Evolutionary conservation across 2,113 vertebrate species (phyloP), one percentile per base, ranked within the genome.

Genomic region (Cyprinodon tularosa): DNA sequence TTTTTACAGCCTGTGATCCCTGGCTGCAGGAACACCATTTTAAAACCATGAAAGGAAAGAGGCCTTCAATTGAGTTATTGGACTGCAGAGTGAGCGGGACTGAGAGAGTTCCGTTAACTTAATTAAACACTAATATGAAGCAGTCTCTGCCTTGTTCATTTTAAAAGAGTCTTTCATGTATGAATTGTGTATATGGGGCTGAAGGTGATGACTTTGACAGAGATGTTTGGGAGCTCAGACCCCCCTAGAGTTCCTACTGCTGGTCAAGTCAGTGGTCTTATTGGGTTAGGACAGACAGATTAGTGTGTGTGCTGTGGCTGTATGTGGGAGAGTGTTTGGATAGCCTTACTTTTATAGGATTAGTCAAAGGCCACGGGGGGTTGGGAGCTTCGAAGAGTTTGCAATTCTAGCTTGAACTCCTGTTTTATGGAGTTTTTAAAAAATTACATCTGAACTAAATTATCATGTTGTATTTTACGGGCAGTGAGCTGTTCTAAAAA

Each of bases 41-140:
- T 79, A 66, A 48, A 89, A 86, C 87, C 75, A 68, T 90, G 91
- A 92, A 92, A 92, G 89, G 88, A 93, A 81, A 93, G 88, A 92
- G 70, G 81, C 82, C 90, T 93, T 93, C 90, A 92, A 86, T 87
- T 90, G 90, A 89, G 82, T 90, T 91, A 84, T 84, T 91, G 86
- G 71, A 71, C 83, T 71, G 80, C 7, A 12, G 81, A 76, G 69
- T 61, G 59, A 74, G 72, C 67, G 70, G 76, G 77, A 74, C 74
- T 78, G 71, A 57, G 77, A 81, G 72, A 86, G 71, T 7, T 59
- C 68, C 80, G 92, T 90, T 93, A 95, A 95, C 92, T 91, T 90
- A 86, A 94, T 95, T 94, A 93, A 90, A 93, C 67, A 73, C 92
- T 95, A 95, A 95, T 93, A 88, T 65, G 84, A 94, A 94, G 93